Evolutionary conservation across 1,140 invertebrate species (phyloP).

Genomic region (Thereuonema tuberculata): DNA sequence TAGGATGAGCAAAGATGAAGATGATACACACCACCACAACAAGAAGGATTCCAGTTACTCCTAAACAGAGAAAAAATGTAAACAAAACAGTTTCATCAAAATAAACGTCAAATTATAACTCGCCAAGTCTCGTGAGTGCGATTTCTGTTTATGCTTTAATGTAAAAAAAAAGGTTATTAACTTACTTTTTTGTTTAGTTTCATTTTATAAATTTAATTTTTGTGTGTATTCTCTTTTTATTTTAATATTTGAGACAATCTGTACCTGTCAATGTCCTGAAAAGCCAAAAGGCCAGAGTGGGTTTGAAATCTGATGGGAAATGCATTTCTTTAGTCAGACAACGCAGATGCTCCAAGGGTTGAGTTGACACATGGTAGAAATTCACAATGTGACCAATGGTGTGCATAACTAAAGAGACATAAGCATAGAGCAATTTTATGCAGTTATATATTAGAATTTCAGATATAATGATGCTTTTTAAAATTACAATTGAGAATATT

Average conservation of each 20-base stretch:
- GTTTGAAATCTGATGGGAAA: constrained; percentile 80
- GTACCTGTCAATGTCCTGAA: constrained; percentile 86
- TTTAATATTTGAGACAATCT: too few species aligned
- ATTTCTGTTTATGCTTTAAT: too few species aligned
- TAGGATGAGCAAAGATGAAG: constrained; percentile 92
- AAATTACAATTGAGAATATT: too few species aligned
- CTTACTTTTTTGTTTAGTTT: too few species aligned
- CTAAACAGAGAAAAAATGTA: constrained; percentile 37
- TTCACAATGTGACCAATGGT: constrained; percentile 95
- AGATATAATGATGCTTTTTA: too few species aligned
- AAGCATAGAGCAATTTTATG: too few species aligned
- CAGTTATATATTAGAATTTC: too few species aligned
- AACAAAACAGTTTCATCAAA: constrained; percentile 3
- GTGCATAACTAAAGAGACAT: constrained; percentile 58
- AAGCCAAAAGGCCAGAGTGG: constrained; percentile 85
- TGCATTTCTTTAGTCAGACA: constrained; percentile 90
- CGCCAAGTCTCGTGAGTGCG: too few species aligned
- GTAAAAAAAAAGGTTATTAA: too few species aligned
- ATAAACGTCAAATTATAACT: too few species aligned
- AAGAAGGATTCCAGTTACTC: constrained; percentile 83
- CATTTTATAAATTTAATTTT: too few species aligned
- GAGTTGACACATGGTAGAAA: constrained; percentile 97
- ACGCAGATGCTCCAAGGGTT: constrained; percentile 81
- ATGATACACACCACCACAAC: constrained; percentile 91
- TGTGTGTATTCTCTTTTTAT: too few species aligned